phyloP scores from a whole-genome alignment of 2,113 vertebrate species.

The Albula goreensis region DNA sequence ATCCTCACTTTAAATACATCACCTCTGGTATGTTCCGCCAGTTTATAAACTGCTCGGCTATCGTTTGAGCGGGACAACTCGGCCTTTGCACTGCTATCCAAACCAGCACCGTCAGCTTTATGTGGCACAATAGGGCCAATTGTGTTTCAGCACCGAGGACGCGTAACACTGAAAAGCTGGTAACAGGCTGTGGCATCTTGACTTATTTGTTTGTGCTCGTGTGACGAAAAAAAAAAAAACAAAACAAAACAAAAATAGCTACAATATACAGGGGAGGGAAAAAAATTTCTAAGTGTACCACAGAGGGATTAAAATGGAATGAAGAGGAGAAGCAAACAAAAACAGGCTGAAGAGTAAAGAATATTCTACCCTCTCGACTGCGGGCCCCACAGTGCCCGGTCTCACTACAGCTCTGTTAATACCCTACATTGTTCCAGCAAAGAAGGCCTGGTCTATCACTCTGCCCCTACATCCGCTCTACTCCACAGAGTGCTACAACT shows the following conservation, averaged over 20 bases:
- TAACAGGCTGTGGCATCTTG: constrained; percentile 60
- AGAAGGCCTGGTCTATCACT: not conserved
- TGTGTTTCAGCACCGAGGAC: constrained; percentile 74
- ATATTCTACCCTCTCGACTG: not conserved
- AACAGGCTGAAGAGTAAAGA: not conserved
- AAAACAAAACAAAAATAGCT: not conserved
- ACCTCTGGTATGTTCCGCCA: not conserved
- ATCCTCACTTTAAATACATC: not conserved
- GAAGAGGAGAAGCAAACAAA: not conserved
- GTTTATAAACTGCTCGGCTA: not conserved
- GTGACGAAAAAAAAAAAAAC: constrained; percentile 43
- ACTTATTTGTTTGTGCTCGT: constrained; percentile 70
- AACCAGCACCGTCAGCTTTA: constrained; percentile 75
- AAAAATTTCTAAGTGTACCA: not conserved
- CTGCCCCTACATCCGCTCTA: not conserved
- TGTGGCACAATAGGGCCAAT: constrained; percentile 70
- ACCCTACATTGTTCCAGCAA: constrained; percentile 11
- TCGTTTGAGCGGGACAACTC: not conserved
- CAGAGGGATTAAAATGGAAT: not conserved
- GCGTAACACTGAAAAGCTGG: constrained; percentile 69
- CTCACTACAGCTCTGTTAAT: not conserved
- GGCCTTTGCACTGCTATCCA: constrained; percentile 64
- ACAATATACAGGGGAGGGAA: not conserved
- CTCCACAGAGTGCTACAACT: not conserved
- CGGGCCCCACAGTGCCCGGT: not conserved